Evolutionary conservation across 2,113 vertebrate genomes (phyloP).

Genomic region (Xiphorhynchus elegans): DNA sequence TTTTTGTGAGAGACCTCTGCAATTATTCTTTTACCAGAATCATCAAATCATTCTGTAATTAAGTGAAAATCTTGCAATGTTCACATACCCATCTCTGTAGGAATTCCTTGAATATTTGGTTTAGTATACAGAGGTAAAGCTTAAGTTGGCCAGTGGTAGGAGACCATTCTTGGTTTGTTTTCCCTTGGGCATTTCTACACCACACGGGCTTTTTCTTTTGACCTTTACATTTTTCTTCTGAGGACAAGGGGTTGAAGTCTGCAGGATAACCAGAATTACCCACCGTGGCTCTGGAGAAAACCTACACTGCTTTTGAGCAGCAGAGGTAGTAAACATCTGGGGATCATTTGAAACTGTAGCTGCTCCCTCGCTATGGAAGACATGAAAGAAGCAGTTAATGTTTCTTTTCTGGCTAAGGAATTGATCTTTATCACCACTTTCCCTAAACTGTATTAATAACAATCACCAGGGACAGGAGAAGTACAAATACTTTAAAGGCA

Average conservation of each 20-base stretch:
- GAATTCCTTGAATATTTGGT: conserved; percentile 64
- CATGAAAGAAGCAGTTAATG: conserved; percentile 38
- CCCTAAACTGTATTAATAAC: conserved; percentile 53
- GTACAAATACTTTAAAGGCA: background rate
- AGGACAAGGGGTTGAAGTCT: conserved; percentile 21
- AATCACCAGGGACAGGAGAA: conserved; percentile 51
- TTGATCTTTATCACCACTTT: conserved; percentile 54
- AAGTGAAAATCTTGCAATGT: background rate
- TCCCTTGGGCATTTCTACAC: conserved; percentile 26
- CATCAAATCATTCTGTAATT: background rate
- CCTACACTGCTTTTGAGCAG: background rate
- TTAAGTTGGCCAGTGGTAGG: conserved; percentile 4
- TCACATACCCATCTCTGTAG: conserved; percentile 12
- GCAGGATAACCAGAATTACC: conserved; percentile 20
- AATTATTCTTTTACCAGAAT: background rate
- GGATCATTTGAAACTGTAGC: conserved; percentile 36
- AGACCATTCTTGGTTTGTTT: conserved; percentile 66
- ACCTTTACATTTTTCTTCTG: conserved; percentile 53
- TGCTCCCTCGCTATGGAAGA: conserved; percentile 3
- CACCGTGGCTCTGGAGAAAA: conserved; percentile 10
- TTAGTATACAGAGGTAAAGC: conserved; percentile 9
- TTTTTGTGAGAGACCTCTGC: background rate
- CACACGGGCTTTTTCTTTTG: conserved; percentile 2
- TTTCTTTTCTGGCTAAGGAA: conserved; percentile 24
- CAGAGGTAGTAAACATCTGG: conserved; percentile 6